phyloP scores from a whole-genome alignment of 2,888 invertebrate genomes.

The Andrena fulva region DNA sequence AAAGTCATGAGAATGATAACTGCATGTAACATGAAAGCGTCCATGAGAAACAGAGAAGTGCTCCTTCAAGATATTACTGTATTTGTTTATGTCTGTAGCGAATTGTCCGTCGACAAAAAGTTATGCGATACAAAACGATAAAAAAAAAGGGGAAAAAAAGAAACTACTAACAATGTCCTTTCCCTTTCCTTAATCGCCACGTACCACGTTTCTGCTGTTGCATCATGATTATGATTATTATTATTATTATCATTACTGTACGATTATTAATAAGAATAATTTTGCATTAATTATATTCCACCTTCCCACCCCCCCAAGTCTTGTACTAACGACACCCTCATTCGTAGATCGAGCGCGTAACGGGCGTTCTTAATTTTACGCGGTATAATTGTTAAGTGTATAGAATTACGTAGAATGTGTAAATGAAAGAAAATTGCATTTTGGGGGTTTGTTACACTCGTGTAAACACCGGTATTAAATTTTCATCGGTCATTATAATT shows the following conservation, averaged over 20 bases:
- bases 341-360: conserved; percentile 52
- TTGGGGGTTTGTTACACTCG: no score
- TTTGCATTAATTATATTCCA: conserved; percentile 71
- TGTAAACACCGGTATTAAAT: no score
- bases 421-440: conserved; percentile 17
- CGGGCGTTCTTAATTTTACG: conserved; percentile 53
- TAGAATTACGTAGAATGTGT: conserved; percentile 59
- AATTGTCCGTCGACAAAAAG: no score
- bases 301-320: conserved; percentile 31
- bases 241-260: conserved; percentile 62
- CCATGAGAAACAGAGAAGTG: no score
- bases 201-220: conserved; percentile 50
- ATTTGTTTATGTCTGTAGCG: no score
- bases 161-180: conserved; percentile 50
- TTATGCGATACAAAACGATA: no score
- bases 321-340: conserved; percentile 57
- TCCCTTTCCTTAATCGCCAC: conserved; percentile 53
- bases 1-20: no score
- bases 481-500: background rate
- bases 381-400: conserved; percentile 60
- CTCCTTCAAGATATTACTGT: no score
- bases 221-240: conserved; percentile 55
- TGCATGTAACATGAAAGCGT: no score
- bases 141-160: conserved; percentile 25
- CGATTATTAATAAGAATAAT: conserved; percentile 62